A percentile compares a stretch with the other conserved stretches of the same genome.
phyloP scores from a whole-genome alignment of 2,888 invertebrate genomes.

The Conomelus anceps region DNA sequence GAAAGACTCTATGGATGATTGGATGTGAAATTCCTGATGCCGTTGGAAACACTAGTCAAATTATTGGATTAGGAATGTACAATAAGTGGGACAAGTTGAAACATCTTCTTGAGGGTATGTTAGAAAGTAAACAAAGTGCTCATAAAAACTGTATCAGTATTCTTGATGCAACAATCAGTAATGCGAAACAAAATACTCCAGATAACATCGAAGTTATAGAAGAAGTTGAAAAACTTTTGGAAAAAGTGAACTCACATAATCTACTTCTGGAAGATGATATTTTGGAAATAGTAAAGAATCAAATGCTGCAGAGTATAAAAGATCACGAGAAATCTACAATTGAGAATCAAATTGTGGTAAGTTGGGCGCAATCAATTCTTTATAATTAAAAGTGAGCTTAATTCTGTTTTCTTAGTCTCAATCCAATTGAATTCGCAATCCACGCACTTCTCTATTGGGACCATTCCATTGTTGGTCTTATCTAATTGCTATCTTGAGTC shows the following conservation, averaged over 20 bases:
- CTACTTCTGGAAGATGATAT: constrained; percentile 33
- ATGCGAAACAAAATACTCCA: constrained; percentile 21
- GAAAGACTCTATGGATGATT: constrained; percentile 71
- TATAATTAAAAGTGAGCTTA: too few species aligned
- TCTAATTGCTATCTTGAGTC: too few species aligned
- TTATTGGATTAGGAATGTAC: constrained; percentile 60
- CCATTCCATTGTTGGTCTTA: too few species aligned
- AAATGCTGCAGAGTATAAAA: constrained; percentile 49
- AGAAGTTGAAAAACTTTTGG: constrained; percentile 4
- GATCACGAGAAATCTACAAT: constrained; percentile 21
- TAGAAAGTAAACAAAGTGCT: constrained; percentile 22
- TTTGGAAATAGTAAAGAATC: constrained; percentile 35
- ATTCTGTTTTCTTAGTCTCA: too few species aligned
- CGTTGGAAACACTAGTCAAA: constrained; percentile 51
- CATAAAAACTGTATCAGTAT: neutral
- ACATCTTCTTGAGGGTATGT: constrained; percentile 35
- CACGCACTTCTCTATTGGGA: too few species aligned
- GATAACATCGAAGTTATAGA: neutral
- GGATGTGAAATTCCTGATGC: constrained; percentile 44
- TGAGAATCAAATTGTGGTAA: constrained; percentile 25
- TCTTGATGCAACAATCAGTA: neutral
- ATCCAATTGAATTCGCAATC: too few species aligned
- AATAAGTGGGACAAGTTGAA: constrained; percentile 56
- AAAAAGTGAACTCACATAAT: neutral
- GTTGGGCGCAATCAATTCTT: too few species aligned